These are phyloP conservation scores for Microtus richardsoni DNA, from an alignment of 2,113 vertebrate genomes.

Conservation along the genomic window DNA sequence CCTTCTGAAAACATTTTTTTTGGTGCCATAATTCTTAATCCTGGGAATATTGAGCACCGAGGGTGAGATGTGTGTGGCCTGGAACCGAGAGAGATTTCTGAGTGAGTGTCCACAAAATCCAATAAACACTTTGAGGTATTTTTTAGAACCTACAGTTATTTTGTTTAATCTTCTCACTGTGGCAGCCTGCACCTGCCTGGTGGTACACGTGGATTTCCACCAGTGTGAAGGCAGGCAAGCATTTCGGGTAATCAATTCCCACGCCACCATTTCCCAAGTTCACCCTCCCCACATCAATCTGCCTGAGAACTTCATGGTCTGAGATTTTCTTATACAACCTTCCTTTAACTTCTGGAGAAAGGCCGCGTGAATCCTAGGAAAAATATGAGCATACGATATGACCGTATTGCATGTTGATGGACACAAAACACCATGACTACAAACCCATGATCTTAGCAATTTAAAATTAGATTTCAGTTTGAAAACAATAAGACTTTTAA, in stretches of 20 bases:
- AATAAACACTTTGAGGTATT: background rate
- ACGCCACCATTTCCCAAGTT: background rate
- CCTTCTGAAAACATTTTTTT: slow-evolving; percentile 16
- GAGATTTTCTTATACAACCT: background rate
- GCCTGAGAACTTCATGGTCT: background rate
- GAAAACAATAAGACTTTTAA: background rate
- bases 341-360: background rate
- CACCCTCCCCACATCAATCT: background rate
- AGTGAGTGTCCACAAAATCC: background rate
- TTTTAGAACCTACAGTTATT: background rate
- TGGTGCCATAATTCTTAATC: slow-evolving; percentile 34
- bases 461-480: slow-evolving; percentile 21
- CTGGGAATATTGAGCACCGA: background rate
- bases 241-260: background rate
- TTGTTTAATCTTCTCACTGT: background rate
- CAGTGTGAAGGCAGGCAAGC: background rate
- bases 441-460: background rate
- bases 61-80: background rate
- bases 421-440: background rate
- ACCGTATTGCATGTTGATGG: too few species aligned
- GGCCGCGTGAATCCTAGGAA: background rate
- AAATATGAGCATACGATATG: background rate
- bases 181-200: too few species aligned
- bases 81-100: background rate
- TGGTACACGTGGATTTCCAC: background rate